Conservation (phyloP, 2,113 vertebrate species). For the Lycocorax pyrrhopterus region DNA sequence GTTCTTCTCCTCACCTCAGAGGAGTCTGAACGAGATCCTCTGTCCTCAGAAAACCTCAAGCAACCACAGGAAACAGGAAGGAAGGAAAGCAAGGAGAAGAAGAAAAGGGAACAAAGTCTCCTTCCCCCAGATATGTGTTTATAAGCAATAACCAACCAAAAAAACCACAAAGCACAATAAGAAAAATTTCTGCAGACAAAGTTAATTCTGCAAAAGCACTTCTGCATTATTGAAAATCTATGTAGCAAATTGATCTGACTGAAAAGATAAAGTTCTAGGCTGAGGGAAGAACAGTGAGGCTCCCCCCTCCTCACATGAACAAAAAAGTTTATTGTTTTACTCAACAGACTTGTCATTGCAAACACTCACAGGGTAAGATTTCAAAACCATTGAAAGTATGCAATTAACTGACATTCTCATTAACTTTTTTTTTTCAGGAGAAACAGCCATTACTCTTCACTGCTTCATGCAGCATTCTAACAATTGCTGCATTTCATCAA, state of each 20-base stretch:
- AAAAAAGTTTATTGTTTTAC: neutral
- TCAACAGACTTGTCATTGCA: neutral
- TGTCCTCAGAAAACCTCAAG: neutral
- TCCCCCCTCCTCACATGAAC: neutral
- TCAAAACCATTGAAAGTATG: neutral
- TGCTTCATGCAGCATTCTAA: neutral
- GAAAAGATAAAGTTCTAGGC: neutral
- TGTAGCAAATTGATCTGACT: neutral
- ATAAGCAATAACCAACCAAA: neutral
- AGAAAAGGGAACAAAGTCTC: neutral
- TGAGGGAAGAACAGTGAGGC: neutral
- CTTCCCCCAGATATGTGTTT: neutral
- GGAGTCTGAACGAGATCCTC: neutral
- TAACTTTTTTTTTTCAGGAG: neutral
- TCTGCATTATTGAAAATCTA: conserved; percentile 35
- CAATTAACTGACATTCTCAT: neutral
- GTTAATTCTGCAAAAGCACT: neutral
- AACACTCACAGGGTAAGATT: neutral
- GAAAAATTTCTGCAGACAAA: neutral
- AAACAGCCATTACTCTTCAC: neutral
- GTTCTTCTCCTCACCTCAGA: neutral
- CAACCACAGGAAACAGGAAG: neutral
- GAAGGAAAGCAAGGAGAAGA: neutral
- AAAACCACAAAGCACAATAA: neutral
- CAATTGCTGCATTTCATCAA: neutral